Conservation (phyloP, 2,797 vertebrate genomes). For the Vespertilio murinus region DNA sequence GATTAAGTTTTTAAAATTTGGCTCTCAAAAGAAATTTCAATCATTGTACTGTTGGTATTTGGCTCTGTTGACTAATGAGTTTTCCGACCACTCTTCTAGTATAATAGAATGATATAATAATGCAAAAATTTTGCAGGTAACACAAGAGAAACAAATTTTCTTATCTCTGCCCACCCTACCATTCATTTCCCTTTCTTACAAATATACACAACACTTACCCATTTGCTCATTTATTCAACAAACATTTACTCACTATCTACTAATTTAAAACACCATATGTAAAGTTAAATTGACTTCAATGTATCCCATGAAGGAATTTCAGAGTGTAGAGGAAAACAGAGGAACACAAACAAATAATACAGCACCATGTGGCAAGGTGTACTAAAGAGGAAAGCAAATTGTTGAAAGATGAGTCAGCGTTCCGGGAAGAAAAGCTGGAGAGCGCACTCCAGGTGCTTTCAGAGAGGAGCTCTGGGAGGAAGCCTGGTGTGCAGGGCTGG, state of each 20-base stretch:
- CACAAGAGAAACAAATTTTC: neutral
- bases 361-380: neutral
- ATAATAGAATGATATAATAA: neutral
- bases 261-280: neutral
- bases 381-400: neutral
- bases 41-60: too few species aligned
- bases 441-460: neutral
- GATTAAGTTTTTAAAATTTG: too few species aligned
- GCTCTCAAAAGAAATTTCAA: too few species aligned
- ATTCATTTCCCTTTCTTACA: neutral
- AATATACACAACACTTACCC: neutral
- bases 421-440: neutral
- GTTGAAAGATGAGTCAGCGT: neutral
- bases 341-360: neutral
- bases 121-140: neutral
- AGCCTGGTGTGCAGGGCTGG: rapidly evolving
- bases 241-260: neutral
- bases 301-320: neutral
- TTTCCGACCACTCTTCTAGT: neutral
- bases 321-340: neutral
- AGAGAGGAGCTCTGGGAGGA: neutral
- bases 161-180: neutral
- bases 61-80: too few species aligned
- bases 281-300: neutral
- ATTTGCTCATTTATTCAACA: neutral